Evolutionary conservation across 2,888 invertebrate species (phyloP).

Genomic region (Linyphia triangularis): DNA sequence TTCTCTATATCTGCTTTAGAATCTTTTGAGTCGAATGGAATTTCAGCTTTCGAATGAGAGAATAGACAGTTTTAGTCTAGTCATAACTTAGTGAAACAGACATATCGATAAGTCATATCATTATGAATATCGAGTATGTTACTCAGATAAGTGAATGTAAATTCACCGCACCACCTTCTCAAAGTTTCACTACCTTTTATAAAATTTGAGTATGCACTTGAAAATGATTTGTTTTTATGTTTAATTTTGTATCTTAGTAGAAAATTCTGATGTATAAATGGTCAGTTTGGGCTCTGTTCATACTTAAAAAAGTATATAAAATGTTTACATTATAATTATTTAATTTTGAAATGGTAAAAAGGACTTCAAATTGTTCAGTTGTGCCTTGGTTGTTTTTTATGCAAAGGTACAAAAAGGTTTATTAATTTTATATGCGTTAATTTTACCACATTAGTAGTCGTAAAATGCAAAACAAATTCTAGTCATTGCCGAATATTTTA

Average conservation of each 20-base stretch:
- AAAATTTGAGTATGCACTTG: neutral
- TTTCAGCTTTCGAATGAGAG: slow-evolving; percentile 24
- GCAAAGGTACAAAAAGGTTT: too few relatives aligned
- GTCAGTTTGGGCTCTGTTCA: too few relatives aligned
- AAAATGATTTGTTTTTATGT: neutral
- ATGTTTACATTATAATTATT: too few relatives aligned
- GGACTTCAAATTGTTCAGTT: too few relatives aligned
- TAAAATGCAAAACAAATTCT: too few relatives aligned
- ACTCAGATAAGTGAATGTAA: neutral
- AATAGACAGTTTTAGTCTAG: slow-evolving; percentile 44
- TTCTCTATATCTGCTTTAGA: neutral
- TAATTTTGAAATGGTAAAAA: too few relatives aligned
- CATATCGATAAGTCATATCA: neutral
- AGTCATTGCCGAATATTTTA: neutral
- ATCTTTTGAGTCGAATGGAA: neutral
- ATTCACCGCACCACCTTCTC: neutral
- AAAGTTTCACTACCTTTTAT: neutral
- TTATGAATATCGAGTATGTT: too few relatives aligned
- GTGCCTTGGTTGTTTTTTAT: too few relatives aligned
- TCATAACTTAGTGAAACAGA: slow-evolving; percentile 2
- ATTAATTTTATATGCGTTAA: too few relatives aligned
- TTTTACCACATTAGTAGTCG: too few relatives aligned
- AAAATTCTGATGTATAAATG: neutral
- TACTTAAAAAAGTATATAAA: too few relatives aligned
- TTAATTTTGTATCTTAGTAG: neutral